Base-by-base conservation (phyloP, 2,888 invertebrate genomes). In the Iselma pallidipennis region DNA sequence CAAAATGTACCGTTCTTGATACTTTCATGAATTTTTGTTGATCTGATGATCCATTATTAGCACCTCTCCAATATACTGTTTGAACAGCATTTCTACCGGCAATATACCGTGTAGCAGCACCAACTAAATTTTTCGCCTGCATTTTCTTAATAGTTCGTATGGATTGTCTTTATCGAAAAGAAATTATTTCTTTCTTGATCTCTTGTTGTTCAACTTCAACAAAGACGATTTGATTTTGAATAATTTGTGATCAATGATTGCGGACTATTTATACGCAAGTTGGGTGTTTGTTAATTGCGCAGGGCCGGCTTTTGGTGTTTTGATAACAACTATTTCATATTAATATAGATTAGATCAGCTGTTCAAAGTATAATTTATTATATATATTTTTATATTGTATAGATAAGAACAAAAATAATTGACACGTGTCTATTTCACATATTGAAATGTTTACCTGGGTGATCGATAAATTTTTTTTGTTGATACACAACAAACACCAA, bases 51-150 rank as follows among this genome's bases (percentile, higher is more conserved):
- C 66, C 59, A 9, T 54, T 65, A 4, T 84, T 82, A 0, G 83
- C 80, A 48, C 87, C 84, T 72, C 91, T 84, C 91, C 91, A 91
- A 74, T 91, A 91, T 0, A 91, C 89, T 0, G 91, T 91, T 76
- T 91, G 91, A 21, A 91, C 86, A 1, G 90, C 91, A 73, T 91
- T 88, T 63, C 89, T 86, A 52, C 91, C 89, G 52, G 88, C 88
- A 68, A 91, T 88, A 78, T 88, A 90, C 60, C 91, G 86, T 19
- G 89, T 89, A 42, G 90, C 87, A 68, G 88, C 86, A 71, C 90
- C 89, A 65, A 91, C 87, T 77, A 91, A 79, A 71, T 83, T 82
- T 71, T 85, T 87, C 14, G 66, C 66, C 52, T 72, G 70, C 79
- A 80, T 80, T 65, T 74, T 74, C 63, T 26, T 28, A n/a, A n/a